Evolutionary conservation across 2,888 invertebrate species (phyloP).

Genomic region (Melanophora roralis): DNA sequence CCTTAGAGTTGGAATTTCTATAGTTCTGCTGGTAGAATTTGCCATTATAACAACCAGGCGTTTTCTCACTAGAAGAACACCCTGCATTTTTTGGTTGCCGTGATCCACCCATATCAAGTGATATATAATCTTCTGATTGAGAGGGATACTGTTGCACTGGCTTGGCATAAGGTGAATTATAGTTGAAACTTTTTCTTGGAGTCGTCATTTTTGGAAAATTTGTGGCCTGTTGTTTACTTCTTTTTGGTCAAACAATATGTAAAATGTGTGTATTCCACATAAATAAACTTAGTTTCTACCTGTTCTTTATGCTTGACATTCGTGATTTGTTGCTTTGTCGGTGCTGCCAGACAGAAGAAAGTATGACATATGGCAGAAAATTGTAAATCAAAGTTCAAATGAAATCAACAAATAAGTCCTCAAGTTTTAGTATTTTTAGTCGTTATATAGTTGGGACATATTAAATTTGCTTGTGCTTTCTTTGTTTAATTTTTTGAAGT

Average conservation of each 20-base stretch:
- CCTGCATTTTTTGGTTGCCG: not conserved
- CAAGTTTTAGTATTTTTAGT: no score
- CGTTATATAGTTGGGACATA: no score
- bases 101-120: slow-evolving; percentile 69
- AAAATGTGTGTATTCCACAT: slow-evolving; percentile 27
- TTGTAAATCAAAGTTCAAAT: no score
- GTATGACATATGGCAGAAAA: no score
- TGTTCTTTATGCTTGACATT: slow-evolving; percentile 4
- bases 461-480: no score
- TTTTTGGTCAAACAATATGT: not conserved
- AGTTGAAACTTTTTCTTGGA: slow-evolving; percentile 66
- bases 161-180: slow-evolving; percentile 69
- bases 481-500: no score
- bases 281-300: not conserved
- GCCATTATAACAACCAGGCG: slow-evolving; percentile 1
- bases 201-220: slow-evolving; percentile 66
- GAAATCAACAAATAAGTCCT: no score
- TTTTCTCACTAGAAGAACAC: not conserved
- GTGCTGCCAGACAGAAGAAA: no score
- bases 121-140: slow-evolving; percentile 71
- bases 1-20: slow-evolving; percentile 25
- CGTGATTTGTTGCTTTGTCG: not conserved
- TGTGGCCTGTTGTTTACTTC: slow-evolving; percentile 11
- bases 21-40: slow-evolving; percentile 36
- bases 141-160: slow-evolving; percentile 71